Conservation (phyloP, 2,113 vertebrate species). For the Plecotus auritus region DNA sequence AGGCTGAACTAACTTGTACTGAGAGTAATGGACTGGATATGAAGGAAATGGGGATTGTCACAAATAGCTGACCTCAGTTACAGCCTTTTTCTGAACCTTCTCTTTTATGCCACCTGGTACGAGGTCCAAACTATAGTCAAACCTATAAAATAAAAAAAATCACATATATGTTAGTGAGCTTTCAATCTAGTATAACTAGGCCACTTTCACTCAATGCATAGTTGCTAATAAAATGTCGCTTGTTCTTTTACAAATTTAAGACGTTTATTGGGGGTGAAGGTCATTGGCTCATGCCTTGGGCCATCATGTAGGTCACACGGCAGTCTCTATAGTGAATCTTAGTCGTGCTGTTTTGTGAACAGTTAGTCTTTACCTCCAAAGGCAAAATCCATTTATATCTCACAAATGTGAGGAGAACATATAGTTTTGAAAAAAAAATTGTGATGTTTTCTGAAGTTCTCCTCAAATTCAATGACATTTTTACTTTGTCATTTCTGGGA, state of each 20-base stretch:
- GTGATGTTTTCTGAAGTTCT: neutral
- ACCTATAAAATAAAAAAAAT: neutral
- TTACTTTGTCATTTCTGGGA: neutral
- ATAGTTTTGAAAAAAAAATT: neutral
- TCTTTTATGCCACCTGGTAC: neutral
- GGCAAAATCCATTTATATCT: neutral
- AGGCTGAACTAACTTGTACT: slow-evolving; percentile 49
- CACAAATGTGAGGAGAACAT: neutral
- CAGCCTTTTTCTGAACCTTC: neutral
- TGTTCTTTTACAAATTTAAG: neutral
- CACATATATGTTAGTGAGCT: neutral
- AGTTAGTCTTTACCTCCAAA: neutral
- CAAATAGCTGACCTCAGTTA: neutral
- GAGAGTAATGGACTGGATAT: slow-evolving; percentile 35
- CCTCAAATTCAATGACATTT: neutral
- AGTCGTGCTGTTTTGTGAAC: neutral
- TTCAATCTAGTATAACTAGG: neutral
- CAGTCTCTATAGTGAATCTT: neutral
- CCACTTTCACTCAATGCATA: neutral
- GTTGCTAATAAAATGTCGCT: neutral
- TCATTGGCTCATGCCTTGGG: neutral
- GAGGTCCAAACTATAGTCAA: neutral
- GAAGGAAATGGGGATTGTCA: slow-evolving; percentile 11
- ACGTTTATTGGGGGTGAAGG: neutral
- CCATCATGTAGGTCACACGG: neutral